A percentile compares a stretch with the other conserved stretches of the same genome.
Conservation (phyloP, 2,888 invertebrate species). For the Cacoxenus indagator region DNA sequence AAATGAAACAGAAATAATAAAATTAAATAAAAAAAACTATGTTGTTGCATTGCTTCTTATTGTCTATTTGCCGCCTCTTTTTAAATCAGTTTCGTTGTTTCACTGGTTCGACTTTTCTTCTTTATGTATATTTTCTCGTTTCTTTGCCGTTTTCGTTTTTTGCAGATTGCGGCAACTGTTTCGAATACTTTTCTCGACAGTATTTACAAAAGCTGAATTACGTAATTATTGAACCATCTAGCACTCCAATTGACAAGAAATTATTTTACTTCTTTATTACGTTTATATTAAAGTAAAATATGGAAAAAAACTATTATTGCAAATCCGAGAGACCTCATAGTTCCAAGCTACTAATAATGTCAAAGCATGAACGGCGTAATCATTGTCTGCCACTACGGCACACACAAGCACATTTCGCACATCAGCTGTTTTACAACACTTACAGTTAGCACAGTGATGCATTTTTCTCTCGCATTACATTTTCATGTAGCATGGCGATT, state of each 20-base stretch:
- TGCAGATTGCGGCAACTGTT: constrained; percentile 24
- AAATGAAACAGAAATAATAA: constrained; percentile 34
- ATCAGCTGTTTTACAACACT: background rate
- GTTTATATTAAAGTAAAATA: too few relatives aligned
- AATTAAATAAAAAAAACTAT: constrained; percentile 24
- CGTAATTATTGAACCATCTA: constrained; percentile 26
- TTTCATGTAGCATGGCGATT: too few relatives aligned
- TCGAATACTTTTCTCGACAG: constrained; percentile 50
- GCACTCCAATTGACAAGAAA: background rate
- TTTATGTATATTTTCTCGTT: constrained; percentile 38
- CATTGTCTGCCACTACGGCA: background rate
- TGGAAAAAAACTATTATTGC: too few relatives aligned
- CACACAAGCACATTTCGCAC: too few relatives aligned
- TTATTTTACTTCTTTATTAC: too few relatives aligned
- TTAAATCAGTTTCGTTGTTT: too few relatives aligned
- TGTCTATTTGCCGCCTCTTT: constrained; percentile 58
- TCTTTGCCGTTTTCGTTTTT: constrained; percentile 35
- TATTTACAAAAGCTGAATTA: constrained; percentile 45
- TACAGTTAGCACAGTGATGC: background rate
- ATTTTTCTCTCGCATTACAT: too few relatives aligned
- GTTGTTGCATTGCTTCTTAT: constrained; percentile 49
- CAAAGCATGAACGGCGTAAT: background rate
- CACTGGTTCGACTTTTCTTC: constrained; percentile 49
- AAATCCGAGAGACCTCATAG: too few relatives aligned
- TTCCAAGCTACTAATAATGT: background rate